Evolutionary conservation across 2,797 vertebrate species (phyloP).

Genomic region (Gambusia yucatana): DNA sequence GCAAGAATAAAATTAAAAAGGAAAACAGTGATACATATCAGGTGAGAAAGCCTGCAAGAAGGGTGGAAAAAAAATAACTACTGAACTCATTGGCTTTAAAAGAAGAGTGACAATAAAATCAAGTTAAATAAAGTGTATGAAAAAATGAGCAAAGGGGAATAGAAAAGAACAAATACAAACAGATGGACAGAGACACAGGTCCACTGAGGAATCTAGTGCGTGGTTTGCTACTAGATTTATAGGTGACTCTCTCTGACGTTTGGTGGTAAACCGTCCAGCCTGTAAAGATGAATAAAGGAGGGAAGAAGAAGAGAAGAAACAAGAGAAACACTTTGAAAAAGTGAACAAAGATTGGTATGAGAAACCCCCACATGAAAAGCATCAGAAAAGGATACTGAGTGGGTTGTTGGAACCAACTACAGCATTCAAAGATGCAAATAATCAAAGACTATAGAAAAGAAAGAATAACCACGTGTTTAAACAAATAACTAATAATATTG

Average conservation of each 20-base stretch:
- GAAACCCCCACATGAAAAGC: constrained; percentile 74
- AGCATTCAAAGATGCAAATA: constrained; percentile 3
- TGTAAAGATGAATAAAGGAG: constrained; percentile 88
- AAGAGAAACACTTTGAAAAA: constrained; percentile 88
- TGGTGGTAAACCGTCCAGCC: constrained; percentile 99
- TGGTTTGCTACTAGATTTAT: constrained; percentile 99
- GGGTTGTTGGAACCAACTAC: constrained; percentile 33
- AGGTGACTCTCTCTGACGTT: constrained; percentile 98
- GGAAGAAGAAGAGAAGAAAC: constrained; percentile 86
- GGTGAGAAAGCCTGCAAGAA: constrained; percentile 40
- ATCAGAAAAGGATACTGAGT: constrained; percentile 62
- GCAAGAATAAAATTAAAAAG: constrained; percentile 53
- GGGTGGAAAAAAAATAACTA: constrained; percentile 43
- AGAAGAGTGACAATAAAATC: constrained; percentile 81
- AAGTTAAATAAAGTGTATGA: constrained; percentile 83
- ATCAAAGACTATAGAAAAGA: neutral
- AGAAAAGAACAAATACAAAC: constrained; percentile 99
- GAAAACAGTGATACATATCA: constrained; percentile 34
- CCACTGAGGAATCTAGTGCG: constrained; percentile 99
- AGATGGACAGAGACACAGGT: constrained; percentile 99
- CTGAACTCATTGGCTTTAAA: constrained; percentile 37
- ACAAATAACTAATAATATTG: neutral
- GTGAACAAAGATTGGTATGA: constrained; percentile 81
- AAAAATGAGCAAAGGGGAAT: constrained; percentile 83
- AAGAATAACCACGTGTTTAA: constrained; percentile 3